Evolutionary conservation across 2,797 vertebrate genomes (phyloP).

Genomic region (Dipus sagitta): DNA sequence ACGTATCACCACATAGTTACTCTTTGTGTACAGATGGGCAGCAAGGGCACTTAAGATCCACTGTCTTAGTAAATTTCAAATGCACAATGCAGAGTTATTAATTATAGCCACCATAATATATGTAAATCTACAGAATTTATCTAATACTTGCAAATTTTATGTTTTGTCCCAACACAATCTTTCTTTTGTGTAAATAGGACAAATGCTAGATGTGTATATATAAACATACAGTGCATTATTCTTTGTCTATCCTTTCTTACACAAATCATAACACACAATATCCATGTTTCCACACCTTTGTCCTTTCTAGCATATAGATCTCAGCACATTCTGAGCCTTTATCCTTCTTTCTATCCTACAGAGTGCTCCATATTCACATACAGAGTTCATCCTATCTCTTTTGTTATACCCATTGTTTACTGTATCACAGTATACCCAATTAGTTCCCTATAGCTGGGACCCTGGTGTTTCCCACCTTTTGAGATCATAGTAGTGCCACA

Average conservation of each 20-base stretch:
- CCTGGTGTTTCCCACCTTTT: background rate
- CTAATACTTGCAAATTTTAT: background rate
- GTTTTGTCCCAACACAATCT: background rate
- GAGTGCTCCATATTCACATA: background rate
- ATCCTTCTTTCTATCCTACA: background rate
- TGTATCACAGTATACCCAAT: background rate
- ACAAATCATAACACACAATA: background rate
- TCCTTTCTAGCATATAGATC: background rate
- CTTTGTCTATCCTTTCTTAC: background rate
- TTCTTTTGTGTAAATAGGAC: background rate
- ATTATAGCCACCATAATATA: background rate
- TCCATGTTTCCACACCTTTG: background rate
- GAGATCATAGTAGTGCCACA: background rate
- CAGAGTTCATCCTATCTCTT: background rate
- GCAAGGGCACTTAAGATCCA: background rate
- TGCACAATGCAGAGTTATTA: background rate
- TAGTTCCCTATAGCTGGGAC: background rate
- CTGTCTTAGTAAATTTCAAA: background rate
- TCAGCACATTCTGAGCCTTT: background rate
- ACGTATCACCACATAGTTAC: background rate
- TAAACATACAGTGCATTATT: background rate
- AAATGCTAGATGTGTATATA: background rate
- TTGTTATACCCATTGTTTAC: too few relatives aligned
- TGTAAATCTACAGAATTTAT: background rate
- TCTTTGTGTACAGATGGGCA: too few relatives aligned